Evolutionary conservation across 2,113 vertebrate species (phyloP), one percentile per base, ranked within the genome.

Genomic region (Canis aureus): DNA sequence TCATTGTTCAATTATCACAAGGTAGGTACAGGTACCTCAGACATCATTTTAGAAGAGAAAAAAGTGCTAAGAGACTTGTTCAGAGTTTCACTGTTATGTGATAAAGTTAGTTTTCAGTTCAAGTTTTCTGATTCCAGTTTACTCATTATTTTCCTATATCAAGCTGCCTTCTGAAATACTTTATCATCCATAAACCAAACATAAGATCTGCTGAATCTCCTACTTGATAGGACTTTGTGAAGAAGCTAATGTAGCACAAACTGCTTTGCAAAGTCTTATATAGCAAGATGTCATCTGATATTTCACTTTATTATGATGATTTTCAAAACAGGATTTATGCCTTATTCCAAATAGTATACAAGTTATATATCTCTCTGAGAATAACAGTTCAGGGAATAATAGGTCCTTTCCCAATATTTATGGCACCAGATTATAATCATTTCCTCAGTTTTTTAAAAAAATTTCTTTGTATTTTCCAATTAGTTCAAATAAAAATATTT

Each of bases 141-240:
- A 43, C 43, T 89, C n/a, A 13, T 83, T 81, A 64, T 80, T 95
- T 97, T 87, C 25, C 67, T 93, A 66, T 20, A 91, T 92, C 87
- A 83, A 76, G 12, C 13, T 89, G 43, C 32, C 43, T 92, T 94
- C 13, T 80, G 51, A 95, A 57, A 79, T 92, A 49, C 43, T 91
- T 84, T 53, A 73, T 93, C 19, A 96, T 85, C 62, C 74, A 57
- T 55, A 86, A 89, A 43, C 17, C 8, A 66, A 69, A 43, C 20
- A 11, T 83, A 59, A 32, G 8, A 22, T 87, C 51, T 92, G 43
- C 86, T 32, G 55, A 78, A 81, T 66, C 17, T 76, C 43, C 32
- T 94, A 57, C 16, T 67, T 55, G 60, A 64, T 90, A 76, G 27
- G 43, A 82, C 51, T 93, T 53, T 29, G 64, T 67, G 27, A 86